Conservation (phyloP, 2,888 invertebrate species). For the Andrena chrysosceles region DNA sequence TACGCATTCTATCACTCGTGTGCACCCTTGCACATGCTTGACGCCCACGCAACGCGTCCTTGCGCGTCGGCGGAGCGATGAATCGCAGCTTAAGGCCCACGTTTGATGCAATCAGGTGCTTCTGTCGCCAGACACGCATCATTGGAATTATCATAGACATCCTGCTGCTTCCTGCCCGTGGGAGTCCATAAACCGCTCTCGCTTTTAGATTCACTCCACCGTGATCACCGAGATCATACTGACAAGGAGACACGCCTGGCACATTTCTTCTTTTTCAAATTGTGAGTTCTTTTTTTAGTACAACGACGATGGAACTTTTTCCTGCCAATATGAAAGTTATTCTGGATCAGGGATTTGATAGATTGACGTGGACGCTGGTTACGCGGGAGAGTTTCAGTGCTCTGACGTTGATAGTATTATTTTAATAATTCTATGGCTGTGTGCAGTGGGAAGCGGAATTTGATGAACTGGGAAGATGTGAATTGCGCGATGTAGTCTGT, state of each 20-base stretch:
- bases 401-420: slow-evolving; percentile 4
- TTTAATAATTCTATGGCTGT: slow-evolving; percentile 4
- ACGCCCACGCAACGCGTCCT: slow-evolving; percentile 41
- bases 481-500: not conserved
- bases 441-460: not conserved
- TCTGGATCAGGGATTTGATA: slow-evolving; percentile 23
- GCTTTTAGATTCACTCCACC: slow-evolving; percentile 40
- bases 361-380: slow-evolving; percentile 1
- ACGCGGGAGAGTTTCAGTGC: not conserved
- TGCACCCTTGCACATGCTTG: slow-evolving; percentile 29
- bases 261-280: not conserved
- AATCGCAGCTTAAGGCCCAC: slow-evolving; percentile 15
- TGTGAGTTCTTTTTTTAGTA: not conserved
- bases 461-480: not conserved
- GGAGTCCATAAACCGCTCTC: slow-evolving; percentile 54
- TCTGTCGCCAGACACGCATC: slow-evolving; percentile 43
- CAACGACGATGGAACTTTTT: slow-evolving; percentile 18
- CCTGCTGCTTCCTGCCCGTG: slow-evolving; percentile 18
- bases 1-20: slow-evolving; percentile 13
- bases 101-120: slow-evolving; percentile 29
- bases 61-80: not conserved
- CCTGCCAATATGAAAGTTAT: slow-evolving; percentile 1
- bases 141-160: slow-evolving; percentile 61
- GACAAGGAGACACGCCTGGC: not conserved
- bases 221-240: not conserved